Base-by-base conservation (phyloP, 2,113 vertebrate genomes). In the Dascyllus trimaculatus region DNA sequence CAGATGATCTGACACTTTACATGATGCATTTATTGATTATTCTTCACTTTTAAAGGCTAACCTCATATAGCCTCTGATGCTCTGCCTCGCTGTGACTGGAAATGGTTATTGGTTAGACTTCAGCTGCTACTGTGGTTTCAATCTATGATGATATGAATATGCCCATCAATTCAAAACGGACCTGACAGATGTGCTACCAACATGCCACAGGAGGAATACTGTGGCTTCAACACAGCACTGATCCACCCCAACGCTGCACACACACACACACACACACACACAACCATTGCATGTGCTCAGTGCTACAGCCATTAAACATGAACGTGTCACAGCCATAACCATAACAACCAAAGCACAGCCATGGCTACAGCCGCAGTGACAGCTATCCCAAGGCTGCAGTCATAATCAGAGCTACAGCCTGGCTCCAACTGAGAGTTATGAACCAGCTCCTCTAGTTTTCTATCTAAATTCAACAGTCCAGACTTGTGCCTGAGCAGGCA, bases 401-500 rank as follows among this genome's bases (percentile, higher is more conserved):
- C 35, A 64, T 13, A 29, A 48, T 64, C 51, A 56, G 57, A 53
- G 18, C 32, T 53, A 19, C 1, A 4, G n/a, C 24, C 40, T 32
- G 60, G 32, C 60, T 22, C 51, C 4, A n/a, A 45, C 35, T 22
- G 52, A 43, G 15, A 43, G 21, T 51, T 19, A 11, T 35, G 19
- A 73, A 73, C 49, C 24, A 10, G 59, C 38, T 32, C 38, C 49
- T 64, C 40, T 64, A 46, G n/a, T 48, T 73, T 51, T 53, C 22
- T 52, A 63, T 53, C 35, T 53, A 17, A 43, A 63, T 62, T 17
- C 57, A 32, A 22, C 26, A 1, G 5, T 46, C 9, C 22, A 54
- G 59, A 52, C 29, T 51, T 60, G 21, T 40, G 69, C 26, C 48
- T 51, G 48, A 51, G 48, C 48, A 49, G 48, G 6, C 48, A 51